phyloP scores from a whole-genome alignment of 1,140 invertebrate genomes.

The Philopotamus ludificatus region DNA sequence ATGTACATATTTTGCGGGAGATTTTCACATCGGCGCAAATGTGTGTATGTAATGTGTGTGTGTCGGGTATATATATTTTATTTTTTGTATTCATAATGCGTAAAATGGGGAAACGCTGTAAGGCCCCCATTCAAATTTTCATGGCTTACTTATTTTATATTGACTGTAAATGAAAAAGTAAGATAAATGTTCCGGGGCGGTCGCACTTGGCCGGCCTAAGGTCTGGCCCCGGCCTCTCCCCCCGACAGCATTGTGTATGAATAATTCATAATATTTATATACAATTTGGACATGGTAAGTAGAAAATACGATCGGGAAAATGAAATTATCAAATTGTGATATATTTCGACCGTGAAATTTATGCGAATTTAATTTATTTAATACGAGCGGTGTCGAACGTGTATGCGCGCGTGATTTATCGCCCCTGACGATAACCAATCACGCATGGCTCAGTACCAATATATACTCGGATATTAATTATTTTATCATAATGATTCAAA shows the following conservation, averaged over 20 bases:
- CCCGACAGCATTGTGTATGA: not conserved
- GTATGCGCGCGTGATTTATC: not conserved
- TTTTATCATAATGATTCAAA: too few species aligned
- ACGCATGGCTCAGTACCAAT: too few species aligned
- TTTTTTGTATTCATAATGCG: not conserved
- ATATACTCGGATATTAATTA: too few species aligned
- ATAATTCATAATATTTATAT: conserved; percentile 4
- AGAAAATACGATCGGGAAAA: not conserved
- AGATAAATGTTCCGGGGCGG: conserved; percentile 1
- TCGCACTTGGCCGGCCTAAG: not conserved
- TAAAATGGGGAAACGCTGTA: not conserved
- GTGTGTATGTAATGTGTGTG: too few species aligned
- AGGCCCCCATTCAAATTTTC: not conserved
- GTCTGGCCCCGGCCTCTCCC: not conserved
- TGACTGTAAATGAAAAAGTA: conserved; percentile 9
- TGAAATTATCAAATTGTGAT: too few species aligned
- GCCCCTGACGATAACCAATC: too few species aligned
- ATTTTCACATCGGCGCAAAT: too few species aligned
- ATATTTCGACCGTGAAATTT: not conserved
- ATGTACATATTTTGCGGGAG: too few species aligned
- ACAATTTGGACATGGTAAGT: not conserved
- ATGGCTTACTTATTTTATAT: not conserved
- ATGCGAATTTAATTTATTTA: not conserved
- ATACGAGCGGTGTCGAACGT: conserved; percentile 2
- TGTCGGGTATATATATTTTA: not conserved